phyloP scores from a whole-genome alignment of 2,888 invertebrate genomes.

The Amitus sp. region DNA sequence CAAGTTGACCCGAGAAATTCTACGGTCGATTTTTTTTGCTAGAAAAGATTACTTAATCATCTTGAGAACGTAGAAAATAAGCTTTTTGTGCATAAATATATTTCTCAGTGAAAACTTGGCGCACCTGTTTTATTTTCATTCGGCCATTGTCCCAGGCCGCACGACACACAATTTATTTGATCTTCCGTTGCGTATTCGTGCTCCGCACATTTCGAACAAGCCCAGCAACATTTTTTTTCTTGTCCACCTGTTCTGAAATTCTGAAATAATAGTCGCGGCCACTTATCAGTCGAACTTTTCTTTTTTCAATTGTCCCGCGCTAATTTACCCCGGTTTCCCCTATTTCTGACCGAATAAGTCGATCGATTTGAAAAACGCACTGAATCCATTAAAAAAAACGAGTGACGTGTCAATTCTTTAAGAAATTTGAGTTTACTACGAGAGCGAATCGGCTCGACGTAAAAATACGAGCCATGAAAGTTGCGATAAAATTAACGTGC shows the following conservation, averaged over 20 bases:
- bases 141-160: slow-evolving; percentile 74
- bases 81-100: neutral
- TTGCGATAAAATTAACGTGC: no score
- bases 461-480: neutral
- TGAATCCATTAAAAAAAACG: no score
- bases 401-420: no score
- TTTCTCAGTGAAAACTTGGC: neutral
- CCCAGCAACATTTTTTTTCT: slow-evolving; percentile 80
- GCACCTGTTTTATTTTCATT: slow-evolving; percentile 72
- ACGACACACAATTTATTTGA: slow-evolving; percentile 69
- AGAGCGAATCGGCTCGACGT: neutral
- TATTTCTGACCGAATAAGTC: no score
- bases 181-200: slow-evolving; percentile 72
- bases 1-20: no score
- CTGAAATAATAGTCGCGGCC: slow-evolving; percentile 59
- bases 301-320: neutral
- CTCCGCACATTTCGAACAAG: slow-evolving; percentile 75
- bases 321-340: no score
- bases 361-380: no score
- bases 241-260: slow-evolving; percentile 71
- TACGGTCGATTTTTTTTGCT: no score
- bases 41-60: no score
- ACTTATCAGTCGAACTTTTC: no score
- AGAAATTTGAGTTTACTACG: no score
- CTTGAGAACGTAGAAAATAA: no score